Conservation (phyloP, 2,797 vertebrate species). For the Cuculus canorus region DNA sequence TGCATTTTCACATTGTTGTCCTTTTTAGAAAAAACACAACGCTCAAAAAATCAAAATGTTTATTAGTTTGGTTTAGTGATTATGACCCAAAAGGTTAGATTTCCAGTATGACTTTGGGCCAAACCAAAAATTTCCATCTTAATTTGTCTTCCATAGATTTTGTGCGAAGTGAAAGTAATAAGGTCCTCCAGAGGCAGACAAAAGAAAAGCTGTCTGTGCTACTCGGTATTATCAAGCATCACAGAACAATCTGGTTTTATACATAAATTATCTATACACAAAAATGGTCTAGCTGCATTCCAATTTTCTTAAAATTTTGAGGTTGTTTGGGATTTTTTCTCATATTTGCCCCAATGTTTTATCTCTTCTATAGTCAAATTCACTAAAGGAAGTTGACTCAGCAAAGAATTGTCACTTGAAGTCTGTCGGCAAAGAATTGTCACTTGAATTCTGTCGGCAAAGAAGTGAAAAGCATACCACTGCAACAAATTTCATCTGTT, state of each 20-base stretch:
- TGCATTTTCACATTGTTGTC: background rate
- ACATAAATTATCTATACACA: background rate
- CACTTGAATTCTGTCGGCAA: background rate
- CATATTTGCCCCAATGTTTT: background rate
- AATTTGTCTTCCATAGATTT: background rate
- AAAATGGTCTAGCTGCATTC: background rate
- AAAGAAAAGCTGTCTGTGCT: background rate
- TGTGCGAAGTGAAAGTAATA: background rate
- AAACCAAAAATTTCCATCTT: background rate
- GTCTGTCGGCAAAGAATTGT: slow-evolving; percentile 4
- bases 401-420: background rate
- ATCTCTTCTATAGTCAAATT: background rate
- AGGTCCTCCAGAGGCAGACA: background rate
- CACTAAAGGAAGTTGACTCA: background rate
- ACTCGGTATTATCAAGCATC: background rate
- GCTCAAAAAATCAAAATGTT: background rate
- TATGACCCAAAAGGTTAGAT: background rate
- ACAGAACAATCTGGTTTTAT: background rate
- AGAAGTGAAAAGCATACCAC: slow-evolving; percentile 23
- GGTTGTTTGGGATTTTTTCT: background rate
- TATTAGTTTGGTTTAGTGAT: background rate
- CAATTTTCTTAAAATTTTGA: background rate
- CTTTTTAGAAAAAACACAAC: too few species aligned
- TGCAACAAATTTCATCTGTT: slow-evolving; percentile 16
- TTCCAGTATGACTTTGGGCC: background rate